A percentile compares a stretch with the other conserved stretches of the same genome.
Evolutionary conservation across 2,797 vertebrate genomes (phyloP).

Genomic region (Oreochromis grahami): DNA sequence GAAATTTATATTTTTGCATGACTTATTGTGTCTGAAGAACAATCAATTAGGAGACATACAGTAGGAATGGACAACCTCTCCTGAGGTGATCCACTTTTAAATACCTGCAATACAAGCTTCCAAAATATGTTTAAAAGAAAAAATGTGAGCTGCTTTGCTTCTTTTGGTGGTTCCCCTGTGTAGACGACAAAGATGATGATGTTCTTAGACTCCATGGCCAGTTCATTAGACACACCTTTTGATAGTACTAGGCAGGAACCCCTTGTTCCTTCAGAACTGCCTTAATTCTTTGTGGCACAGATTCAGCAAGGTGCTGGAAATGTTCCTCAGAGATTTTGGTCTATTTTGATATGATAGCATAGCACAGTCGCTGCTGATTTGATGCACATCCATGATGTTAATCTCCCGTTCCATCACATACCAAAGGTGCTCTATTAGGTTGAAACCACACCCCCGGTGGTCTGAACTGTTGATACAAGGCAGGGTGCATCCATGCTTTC

Average conservation of each 20-base stretch:
- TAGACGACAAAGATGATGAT: not conserved
- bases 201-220: not conserved
- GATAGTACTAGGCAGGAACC: rapidly evolving
- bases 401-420: not conserved
- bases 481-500: not conserved
- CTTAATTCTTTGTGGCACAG: not conserved
- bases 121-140: not conserved
- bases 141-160: not conserved
- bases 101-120: rapidly evolving
- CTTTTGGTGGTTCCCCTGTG: not conserved
- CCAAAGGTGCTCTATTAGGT: not conserved
- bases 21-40: not conserved
- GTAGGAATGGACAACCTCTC: not conserved
- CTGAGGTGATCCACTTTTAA: not conserved
- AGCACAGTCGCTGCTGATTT: not conserved
- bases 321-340: not conserved
- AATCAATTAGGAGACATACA: not conserved
- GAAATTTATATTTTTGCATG: not conserved
- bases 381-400: not conserved
- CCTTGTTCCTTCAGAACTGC: not conserved
- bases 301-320: not conserved
- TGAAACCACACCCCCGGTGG: not conserved
- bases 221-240: not conserved
- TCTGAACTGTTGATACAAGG: not conserved
- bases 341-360: not conserved